Percentiles rank a stretch among this genome's conserved stretches.
Conservation (phyloP, 2,113 vertebrate genomes). For the Dascyllus trimaculatus region DNA sequence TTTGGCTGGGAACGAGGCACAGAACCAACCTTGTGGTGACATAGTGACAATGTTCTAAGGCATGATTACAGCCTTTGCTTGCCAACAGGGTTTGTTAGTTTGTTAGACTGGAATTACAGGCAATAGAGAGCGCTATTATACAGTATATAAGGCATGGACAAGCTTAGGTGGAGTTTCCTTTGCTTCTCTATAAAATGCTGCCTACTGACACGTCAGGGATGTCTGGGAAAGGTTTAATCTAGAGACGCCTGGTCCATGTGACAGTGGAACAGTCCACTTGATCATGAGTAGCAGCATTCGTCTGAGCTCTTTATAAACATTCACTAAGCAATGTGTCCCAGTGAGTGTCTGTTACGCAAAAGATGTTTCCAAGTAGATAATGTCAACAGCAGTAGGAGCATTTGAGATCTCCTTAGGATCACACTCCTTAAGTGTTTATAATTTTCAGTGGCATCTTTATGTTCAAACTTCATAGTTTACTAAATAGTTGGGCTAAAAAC, state of each 20-base stretch:
- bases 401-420: background rate
- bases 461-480: background rate
- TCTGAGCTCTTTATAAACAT: background rate
- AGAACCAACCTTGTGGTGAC: conserved; percentile 59
- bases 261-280: conserved; percentile 9
- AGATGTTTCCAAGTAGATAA: background rate
- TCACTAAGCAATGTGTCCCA: background rate
- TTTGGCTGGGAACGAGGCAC: conserved; percentile 52
- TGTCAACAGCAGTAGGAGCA: background rate
- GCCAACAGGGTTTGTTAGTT: conserved; percentile 76
- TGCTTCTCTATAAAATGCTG: conserved; percentile 54
- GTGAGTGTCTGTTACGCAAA: background rate
- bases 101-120: conserved; percentile 66
- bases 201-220: conserved; percentile 42
- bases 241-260: conserved; percentile 3
- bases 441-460: background rate
- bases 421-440: no score
- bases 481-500: background rate
- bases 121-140: conserved; percentile 54
- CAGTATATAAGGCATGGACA: conserved; percentile 44
- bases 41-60: conserved; percentile 67
- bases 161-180: conserved; percentile 75
- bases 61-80: conserved; percentile 64
- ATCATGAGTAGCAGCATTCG: conserved; percentile 21
- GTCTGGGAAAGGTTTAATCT: conserved; percentile 49